Base-by-base conservation (phyloP, 1,140 invertebrate species). In the Phthorimaea operculella region DNA sequence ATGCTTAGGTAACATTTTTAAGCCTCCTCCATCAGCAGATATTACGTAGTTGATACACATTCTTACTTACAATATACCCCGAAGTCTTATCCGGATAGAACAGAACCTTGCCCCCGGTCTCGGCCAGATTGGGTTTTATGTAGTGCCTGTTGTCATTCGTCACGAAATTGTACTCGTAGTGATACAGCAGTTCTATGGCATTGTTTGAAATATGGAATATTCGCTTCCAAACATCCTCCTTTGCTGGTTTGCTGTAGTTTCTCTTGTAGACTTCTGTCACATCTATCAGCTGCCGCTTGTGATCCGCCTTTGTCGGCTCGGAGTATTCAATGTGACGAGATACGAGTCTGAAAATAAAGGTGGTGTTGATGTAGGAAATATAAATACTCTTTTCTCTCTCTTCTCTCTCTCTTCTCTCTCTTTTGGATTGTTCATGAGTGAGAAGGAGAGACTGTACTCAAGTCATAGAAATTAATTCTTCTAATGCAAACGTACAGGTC, bases 151-250 rank as follows among this genome's bases (percentile, higher is more conserved):
- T 90, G 1, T 90, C 88, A 52, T 90, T 90, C 0, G 91, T 91
- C 0, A 92, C 87, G 56, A 88, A 88, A n/a, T 88, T 89, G 52
- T 88, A 86, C 0, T 86, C 88, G 58, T 93, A 93, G 70, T 93
- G 92, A 72, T 89, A 92, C 52, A 90, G 85, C 0, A 94, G 57
- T 15, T 87, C 75, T 57, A 93, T 92, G 63, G 90, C 88, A 34
- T 90, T 87, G 0, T 89, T 87, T 21, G 77, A 68, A 2, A 92
- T 85, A 49, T 87, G 78, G 64, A 92, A 93, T 48, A 88, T 89
- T 36, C 89, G 87, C n/a, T 88, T 85, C 14, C 90, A 90, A 15
- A 94, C 84, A 55, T 94, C 90, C 36, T 89, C 74, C 4, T 78
- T 74, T 1, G 90, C 86, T 0, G 85, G 85, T 15, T 89, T 70